phyloP scores from a whole-genome alignment of 2,797 vertebrate species.

The Anguilla marmorata region DNA sequence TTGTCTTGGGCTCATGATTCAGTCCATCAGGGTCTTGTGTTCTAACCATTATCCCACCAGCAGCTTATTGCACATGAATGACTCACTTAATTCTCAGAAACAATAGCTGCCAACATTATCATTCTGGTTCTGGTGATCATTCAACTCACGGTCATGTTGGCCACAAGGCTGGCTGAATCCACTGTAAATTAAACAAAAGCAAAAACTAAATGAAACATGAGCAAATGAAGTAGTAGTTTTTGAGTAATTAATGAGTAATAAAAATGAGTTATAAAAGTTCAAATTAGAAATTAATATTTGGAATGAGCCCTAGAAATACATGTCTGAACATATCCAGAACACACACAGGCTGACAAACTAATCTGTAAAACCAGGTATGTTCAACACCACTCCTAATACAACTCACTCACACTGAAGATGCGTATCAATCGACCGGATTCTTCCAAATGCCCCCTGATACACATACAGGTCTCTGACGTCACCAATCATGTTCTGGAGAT shows the following conservation, averaged over 20 bases:
- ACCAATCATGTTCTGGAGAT: conserved; percentile 62
- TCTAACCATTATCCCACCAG: neutral
- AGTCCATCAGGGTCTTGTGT: neutral
- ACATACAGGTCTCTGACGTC: conserved; percentile 54
- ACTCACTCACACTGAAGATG: conserved; percentile 57
- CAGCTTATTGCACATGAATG: neutral
- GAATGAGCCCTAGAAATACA: neutral
- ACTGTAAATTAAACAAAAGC: conserved; percentile 55
- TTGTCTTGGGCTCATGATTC: neutral
- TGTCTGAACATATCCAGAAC: neutral
- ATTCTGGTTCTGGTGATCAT: neutral
- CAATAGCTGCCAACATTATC: conserved; percentile 10
- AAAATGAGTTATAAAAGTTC: neutral
- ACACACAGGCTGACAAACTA: neutral
- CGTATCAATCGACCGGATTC: conserved; percentile 60
- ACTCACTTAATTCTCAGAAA: neutral
- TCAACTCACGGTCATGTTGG: conserved; percentile 72
- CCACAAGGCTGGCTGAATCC: conserved; percentile 66
- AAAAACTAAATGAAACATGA: neutral
- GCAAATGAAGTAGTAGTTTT: neutral
- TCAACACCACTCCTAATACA: neutral
- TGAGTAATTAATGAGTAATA: no score
- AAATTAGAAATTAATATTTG: neutral
- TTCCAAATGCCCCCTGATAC: conserved; percentile 65
- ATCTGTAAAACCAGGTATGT: neutral